Percentiles rank a stretch among this genome's conserved stretches.
These are phyloP conservation scores for Melanotaenia duboulayi DNA, from an alignment of 2,113 vertebrate species.

Conservation along the genomic window DNA sequence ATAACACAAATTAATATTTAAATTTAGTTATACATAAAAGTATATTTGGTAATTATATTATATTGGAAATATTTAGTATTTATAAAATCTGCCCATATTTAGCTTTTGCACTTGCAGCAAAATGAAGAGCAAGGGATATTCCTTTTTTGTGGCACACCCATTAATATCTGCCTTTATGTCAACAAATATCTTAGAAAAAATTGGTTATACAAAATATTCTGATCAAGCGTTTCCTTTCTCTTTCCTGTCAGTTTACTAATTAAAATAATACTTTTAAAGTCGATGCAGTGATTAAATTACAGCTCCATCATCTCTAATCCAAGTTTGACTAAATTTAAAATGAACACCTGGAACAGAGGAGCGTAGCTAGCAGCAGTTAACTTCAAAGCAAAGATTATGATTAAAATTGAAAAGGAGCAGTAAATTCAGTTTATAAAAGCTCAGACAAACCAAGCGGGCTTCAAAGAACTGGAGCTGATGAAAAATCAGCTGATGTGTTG, in stretches of 20 bases:
- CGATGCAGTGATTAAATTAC: slow-evolving; percentile 10
- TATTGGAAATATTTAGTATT: too few species aligned
- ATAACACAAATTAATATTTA: background rate
- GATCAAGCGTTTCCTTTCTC: too few species aligned
- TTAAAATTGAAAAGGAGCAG: slow-evolving; percentile 21
- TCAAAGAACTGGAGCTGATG: slow-evolving; percentile 1
- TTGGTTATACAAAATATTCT: too few species aligned
- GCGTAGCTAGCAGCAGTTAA: slow-evolving; percentile 10
- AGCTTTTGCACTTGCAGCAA: background rate
- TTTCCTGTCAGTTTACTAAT: slow-evolving; percentile 5
- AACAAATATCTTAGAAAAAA: too few species aligned
- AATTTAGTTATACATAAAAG: background rate
- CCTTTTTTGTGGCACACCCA: background rate
- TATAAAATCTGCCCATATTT: too few species aligned
- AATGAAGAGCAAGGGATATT: background rate
- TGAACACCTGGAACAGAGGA: slow-evolving; percentile 16
- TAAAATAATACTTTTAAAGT: slow-evolving; percentile 27
- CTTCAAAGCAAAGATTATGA: slow-evolving; percentile 33
- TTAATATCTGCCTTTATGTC: background rate
- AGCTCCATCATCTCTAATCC: slow-evolving; percentile 10
- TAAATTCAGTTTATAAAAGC: background rate
- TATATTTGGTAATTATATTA: background rate
- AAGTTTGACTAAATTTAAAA: slow-evolving; percentile 22
- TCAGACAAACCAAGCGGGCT: background rate
- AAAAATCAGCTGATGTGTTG: background rate